Evolutionary conservation across 2,797 vertebrate species (phyloP).

Genomic region (Amniataba percoides): DNA sequence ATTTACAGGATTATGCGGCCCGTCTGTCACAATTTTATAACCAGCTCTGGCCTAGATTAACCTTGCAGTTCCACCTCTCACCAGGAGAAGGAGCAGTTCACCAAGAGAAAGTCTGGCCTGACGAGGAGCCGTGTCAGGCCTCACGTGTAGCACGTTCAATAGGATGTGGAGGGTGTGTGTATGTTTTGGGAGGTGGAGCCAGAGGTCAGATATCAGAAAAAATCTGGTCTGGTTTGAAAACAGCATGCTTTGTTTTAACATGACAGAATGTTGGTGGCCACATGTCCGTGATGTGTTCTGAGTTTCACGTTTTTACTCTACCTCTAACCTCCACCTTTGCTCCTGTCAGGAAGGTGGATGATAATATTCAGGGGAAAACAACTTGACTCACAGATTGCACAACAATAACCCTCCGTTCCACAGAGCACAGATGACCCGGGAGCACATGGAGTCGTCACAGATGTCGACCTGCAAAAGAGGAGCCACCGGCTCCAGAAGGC

Average conservation of each 20-base stretch:
- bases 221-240: constrained; percentile 15
- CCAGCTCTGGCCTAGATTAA: not conserved
- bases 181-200: constrained; percentile 16
- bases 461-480: constrained; percentile 50
- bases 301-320: constrained; percentile 49
- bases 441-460: constrained; percentile 47
- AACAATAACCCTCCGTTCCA: constrained; percentile 35
- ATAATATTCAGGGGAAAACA: constrained; percentile 43
- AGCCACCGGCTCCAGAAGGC: constrained; percentile 25
- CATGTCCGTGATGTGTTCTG: constrained; percentile 24
- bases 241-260: not conserved
- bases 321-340: constrained; percentile 40
- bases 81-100: constrained; percentile 88
- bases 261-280: constrained; percentile 24
- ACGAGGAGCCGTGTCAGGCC: constrained; percentile 80
- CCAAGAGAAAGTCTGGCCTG: constrained; percentile 78
- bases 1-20: not conserved
- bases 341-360: constrained; percentile 42
- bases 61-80: constrained; percentile 80
- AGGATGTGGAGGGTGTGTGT: constrained; percentile 23
- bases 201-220: constrained; percentile 28
- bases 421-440: constrained; percentile 56
- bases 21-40: not conserved
- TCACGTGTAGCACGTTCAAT: constrained; percentile 65
- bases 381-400: constrained; percentile 43